Percentiles rank a stretch among this genome's conserved stretches.
phyloP scores from a whole-genome alignment of 2,113 vertebrate species.

The Dinomys branickii region DNA sequence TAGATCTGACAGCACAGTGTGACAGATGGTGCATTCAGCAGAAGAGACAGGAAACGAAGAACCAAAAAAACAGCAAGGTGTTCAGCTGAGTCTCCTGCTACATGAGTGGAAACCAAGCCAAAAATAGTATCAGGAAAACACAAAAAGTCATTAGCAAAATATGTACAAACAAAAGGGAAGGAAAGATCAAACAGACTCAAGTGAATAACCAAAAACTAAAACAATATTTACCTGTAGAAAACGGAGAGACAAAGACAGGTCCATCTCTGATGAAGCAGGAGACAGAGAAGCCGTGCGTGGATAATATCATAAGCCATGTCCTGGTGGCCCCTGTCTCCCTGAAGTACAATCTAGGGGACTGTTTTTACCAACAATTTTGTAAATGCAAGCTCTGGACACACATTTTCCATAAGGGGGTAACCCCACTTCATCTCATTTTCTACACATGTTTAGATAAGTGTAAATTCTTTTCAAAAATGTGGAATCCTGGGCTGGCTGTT shows the following conservation, averaged over 20 bases:
- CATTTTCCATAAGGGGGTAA: not conserved
- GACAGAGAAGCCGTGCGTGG: not conserved
- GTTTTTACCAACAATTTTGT: not conserved
- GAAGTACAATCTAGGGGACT: not conserved
- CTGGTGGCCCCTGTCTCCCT: not conserved
- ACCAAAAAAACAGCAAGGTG: not conserved
- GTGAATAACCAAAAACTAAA: not conserved
- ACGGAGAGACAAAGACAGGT: not conserved
- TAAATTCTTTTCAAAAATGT: not conserved
- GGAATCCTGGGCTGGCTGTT: not conserved
- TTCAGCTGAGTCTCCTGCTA: not conserved
- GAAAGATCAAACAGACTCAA: not conserved
- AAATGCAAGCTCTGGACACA: not conserved
- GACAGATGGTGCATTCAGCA: conserved; percentile 1
- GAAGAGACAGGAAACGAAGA: not conserved
- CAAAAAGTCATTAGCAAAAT: conserved; percentile 3
- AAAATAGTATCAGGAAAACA: not conserved
- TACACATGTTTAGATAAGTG: not conserved
- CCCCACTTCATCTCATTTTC: not conserved
- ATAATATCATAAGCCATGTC: accelerated
- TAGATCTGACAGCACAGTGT: not conserved
- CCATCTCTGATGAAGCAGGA: not conserved
- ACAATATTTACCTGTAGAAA: not conserved
- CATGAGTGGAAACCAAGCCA: not conserved
- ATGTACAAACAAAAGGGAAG: not conserved